Conservation (phyloP, 1,140 invertebrate species). For the Propsilocerus akamusi region DNA sequence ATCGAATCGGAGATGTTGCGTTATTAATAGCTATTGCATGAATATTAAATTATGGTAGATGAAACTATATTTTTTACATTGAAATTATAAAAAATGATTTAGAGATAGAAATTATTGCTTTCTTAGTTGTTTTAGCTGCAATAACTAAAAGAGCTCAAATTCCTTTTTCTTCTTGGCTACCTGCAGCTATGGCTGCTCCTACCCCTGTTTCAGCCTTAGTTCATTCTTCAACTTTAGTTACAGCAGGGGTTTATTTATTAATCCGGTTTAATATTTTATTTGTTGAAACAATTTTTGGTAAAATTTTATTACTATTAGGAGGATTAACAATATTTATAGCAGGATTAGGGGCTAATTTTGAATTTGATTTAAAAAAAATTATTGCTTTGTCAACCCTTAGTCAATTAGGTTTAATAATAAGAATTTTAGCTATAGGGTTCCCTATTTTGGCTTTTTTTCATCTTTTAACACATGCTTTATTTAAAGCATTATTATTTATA, state of each 20-base stretch:
- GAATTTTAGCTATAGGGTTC: conserved; percentile 28
- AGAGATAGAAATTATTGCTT: conserved; percentile 25
- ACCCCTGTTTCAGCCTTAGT: conserved; percentile 50
- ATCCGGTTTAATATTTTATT: conserved; percentile 36
- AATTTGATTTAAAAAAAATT: conserved; percentile 47
- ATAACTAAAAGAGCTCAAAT: conserved; percentile 57
- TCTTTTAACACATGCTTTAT: conserved; percentile 39
- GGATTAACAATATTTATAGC: conserved; percentile 38
- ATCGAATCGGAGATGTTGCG: conserved; percentile 38
- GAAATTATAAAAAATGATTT: conserved; percentile 24
- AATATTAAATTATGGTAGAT: conserved; percentile 30
- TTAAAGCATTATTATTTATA: conserved; percentile 44
- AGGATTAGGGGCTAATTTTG: conserved; percentile 34
- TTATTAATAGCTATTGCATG: conserved; percentile 33
- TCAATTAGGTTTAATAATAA: conserved; percentile 45
- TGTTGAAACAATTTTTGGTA: conserved; percentile 14
- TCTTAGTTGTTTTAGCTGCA: conserved; percentile 29
- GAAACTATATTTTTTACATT: conserved; percentile 30
- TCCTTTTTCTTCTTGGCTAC: conserved; percentile 47
- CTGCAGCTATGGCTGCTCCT: conserved; percentile 45
- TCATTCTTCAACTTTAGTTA: conserved; percentile 56
- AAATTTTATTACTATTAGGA: conserved; percentile 26
- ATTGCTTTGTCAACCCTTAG: conserved; percentile 52
- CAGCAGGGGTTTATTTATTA: conserved; percentile 48
- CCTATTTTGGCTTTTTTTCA: conserved; percentile 36